Evolutionary conservation across 2,888 invertebrate genomes (phyloP).

Genomic region (Empis stercorea): DNA sequence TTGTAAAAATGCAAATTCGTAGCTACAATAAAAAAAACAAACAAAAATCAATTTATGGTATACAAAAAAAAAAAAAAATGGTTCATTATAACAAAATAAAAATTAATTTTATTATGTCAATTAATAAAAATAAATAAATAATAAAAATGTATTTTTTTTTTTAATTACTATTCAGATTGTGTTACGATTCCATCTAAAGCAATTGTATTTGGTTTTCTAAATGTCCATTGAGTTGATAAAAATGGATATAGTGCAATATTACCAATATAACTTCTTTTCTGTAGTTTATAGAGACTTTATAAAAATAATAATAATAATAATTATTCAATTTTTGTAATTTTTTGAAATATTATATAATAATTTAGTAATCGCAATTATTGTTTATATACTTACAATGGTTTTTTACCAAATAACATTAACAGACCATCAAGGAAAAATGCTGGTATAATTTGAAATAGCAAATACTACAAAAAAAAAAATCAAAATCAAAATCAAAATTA

Average conservation of each 20-base stretch:
- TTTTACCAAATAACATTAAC: not conserved
- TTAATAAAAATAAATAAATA: too few species aligned
- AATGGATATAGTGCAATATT: not conserved
- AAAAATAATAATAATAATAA: too few species aligned
- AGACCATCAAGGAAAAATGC: not conserved
- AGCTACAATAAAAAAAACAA: not conserved
- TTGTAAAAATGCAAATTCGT: not conserved
- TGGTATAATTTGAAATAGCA: not conserved
- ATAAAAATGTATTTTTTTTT: too few species aligned
- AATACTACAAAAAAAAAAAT: not conserved
- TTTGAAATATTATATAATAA: too few species aligned
- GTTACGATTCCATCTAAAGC: slow-evolving; percentile 41
- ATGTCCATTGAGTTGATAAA: slow-evolving; percentile 46
- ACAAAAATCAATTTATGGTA: too few species aligned
- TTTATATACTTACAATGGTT: not conserved
- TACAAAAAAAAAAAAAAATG: not conserved
- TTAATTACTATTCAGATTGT: slow-evolving; percentile 35
- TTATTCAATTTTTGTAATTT: too few species aligned
- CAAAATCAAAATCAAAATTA: not conserved
- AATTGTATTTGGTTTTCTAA: slow-evolving; percentile 49
- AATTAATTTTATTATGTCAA: too few species aligned
- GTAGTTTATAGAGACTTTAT: not conserved
- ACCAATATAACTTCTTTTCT: not conserved
- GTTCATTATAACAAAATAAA: too few species aligned
- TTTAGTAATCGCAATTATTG: too few species aligned